Percentiles rank a stretch among this genome's conserved stretches.
Evolutionary conservation across 2,888 invertebrate genomes (phyloP).

Genomic region (Scotopteryx bipunctaria): DNA sequence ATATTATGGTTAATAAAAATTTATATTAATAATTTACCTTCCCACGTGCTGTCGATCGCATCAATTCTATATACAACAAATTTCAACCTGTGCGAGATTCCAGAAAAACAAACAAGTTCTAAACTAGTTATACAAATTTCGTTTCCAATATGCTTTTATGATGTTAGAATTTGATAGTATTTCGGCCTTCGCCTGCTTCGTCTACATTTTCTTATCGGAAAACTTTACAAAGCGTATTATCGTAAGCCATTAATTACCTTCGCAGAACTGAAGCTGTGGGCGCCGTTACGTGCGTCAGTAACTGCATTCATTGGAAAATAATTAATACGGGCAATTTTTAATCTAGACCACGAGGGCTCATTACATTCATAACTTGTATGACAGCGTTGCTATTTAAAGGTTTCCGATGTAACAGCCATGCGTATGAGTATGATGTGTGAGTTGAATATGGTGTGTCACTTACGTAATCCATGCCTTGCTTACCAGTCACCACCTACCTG

Average conservation of each 20-base stretch:
- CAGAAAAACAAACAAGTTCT: slow-evolving; percentile 18
- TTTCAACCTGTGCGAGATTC: slow-evolving; percentile 11
- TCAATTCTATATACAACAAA: slow-evolving; percentile 3
- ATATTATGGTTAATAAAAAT: not conserved
- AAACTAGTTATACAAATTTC: slow-evolving; percentile 29
- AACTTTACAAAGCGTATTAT: not conserved
- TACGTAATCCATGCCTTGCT: slow-evolving; percentile 50
- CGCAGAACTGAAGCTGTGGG: slow-evolving; percentile 12
- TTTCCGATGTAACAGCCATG: slow-evolving; percentile 35
- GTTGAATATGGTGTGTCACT: slow-evolving; percentile 50
- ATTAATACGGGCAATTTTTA: slow-evolving; percentile 22
- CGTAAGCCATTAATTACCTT: not conserved
- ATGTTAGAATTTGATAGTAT: slow-evolving; percentile 17
- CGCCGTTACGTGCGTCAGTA: slow-evolving; percentile 8
- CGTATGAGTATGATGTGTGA: slow-evolving; percentile 28
- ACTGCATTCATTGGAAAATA: slow-evolving; percentile 10
- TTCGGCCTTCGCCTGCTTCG: slow-evolving; percentile 7
- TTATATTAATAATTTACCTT: not conserved
- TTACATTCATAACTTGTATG: slow-evolving; percentile 30
- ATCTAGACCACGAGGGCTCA: slow-evolving; percentile 25
- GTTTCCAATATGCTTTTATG: slow-evolving; percentile 13
- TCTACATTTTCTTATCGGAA: not conserved
- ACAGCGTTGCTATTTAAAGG: slow-evolving; percentile 33
- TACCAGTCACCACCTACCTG: slow-evolving; percentile 41
- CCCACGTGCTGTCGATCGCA: slow-evolving; percentile 4